Base-by-base conservation (phyloP, 1,140 invertebrate species). In the Asobara japonica region DNA sequence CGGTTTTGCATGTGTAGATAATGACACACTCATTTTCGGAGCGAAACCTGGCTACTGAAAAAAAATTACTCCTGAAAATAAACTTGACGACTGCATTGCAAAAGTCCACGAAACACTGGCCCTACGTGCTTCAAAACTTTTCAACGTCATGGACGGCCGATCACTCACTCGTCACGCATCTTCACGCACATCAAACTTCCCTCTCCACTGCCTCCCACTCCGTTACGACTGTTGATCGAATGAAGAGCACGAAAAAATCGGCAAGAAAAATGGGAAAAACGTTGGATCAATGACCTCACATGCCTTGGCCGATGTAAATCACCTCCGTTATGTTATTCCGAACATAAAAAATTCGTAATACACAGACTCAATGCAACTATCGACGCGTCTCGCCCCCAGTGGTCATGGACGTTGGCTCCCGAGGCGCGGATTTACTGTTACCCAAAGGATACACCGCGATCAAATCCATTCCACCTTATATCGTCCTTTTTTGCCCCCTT, bases 101-200 rank as follows among this genome's bases (percentile, higher is more conserved):
- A 65, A 72, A 33, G 38, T 69, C 29, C 65, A 33, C 30, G n/a
- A 65, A 27, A 69, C 18, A 78, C 11, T n/a, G n/a, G n/a, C n/a
- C n/a, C n/a, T n/a, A n/a, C n/a, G n/a, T n/a, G n/a, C n/a, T n/a
- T n/a, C n/a, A n/a, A n/a, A n/a, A n/a, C n/a, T n/a, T n/a, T n/a
- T n/a, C n/a, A n/a, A n/a, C n/a, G 78, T 78, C 78, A 74, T 60
- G 74, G 74, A 75, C 75, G 68, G 76, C 41, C 61, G 71, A 16
- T 36, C 20, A 38, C 51, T 60, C 56, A 56, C 31, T 64, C 65
- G 72, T 74, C 72, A 74, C 67, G 70, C 38, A 48, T 29, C 60
- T 74, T 60, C 51, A 33, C 51, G 20, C 51, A 66, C 71, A 65
- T 65, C 56, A 66, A 20, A 36, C 22, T 56, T 69, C 41, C 51